Base-by-base conservation (phyloP, 1,140 invertebrate genomes). In the Magallana gigas region DNA sequence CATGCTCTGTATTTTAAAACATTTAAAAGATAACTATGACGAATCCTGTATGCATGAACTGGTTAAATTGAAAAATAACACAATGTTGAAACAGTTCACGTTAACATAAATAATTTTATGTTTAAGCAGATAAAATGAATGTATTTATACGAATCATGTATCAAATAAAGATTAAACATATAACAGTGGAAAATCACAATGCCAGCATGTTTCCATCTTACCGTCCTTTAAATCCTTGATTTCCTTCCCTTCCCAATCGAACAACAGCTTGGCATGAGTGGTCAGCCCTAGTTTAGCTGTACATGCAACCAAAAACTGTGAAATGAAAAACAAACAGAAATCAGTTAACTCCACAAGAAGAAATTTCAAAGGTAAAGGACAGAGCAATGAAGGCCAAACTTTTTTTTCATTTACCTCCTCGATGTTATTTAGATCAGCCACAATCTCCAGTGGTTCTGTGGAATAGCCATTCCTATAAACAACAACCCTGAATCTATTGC, bases 231-330 rank as follows among this genome's bases (percentile, higher is more conserved):
- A 85, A 88, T 92, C 89, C 58, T 87, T 91, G 23, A 94, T 91
- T 57, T 93, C 91, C 83, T 92, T 92, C 14, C 94, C 94, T 86
- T 93, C 91, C 93, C 93, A 94, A 71, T 94, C 94, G 90, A 93
- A 95, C 0, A 93, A 83, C 57, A 92, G 89, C 85, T 91, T 92
- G 57, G 93, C 94, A 91, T 92, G 92, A 80, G 90, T 92, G 58
- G 90, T 81, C 29, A 95, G 87, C 48, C 93, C 91, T 29, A 95
- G 87, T 57, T 93, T 94, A 29, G 85, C 91, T 83, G 94, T 94
- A 87, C 93, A 93, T 3, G 90, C 91, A 29, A 87, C 86, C 16
- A 95, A 82, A 87, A 95, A 95, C 94, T 95, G 88, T 58, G 92
- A 89, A 71, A 1, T 57, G 36, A 23, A 83, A 83, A 29, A 8